Evolutionary conservation across 30 jellyfish, hydroid and myxozoan genomes (phyloP).

Genomic region (Chrysaora quinquecirrha): DNA sequence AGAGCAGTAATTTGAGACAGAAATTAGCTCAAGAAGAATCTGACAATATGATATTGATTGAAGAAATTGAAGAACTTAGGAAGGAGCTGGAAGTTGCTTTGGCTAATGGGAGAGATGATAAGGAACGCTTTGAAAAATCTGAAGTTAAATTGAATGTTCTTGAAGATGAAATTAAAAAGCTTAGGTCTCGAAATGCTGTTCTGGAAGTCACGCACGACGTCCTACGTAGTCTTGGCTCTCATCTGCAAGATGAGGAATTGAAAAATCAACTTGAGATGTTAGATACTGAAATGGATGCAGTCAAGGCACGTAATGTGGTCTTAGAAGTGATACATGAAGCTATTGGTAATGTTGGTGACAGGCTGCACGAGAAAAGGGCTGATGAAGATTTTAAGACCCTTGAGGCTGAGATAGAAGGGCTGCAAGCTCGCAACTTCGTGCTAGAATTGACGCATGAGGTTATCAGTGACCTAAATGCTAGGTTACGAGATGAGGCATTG

Average conservation of each 20-base stretch:
- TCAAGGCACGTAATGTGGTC: constrained; percentile 11
- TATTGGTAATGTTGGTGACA: neutral
- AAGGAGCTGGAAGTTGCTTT: constrained; percentile 19
- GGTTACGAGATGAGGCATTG: neutral
- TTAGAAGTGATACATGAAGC: neutral
- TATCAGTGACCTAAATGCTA: constrained; percentile 8
- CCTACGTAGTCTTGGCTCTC: neutral
- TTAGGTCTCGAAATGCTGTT: neutral
- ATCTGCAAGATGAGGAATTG: neutral
- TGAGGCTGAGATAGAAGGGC: constrained; percentile 28
- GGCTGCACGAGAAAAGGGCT: neutral
- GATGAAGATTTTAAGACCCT: neutral
- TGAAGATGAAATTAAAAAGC: neutral
- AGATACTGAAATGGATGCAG: neutral
- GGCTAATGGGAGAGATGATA: neutral
- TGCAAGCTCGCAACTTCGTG: constrained; percentile 40
- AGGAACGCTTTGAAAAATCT: neutral
- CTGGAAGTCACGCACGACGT: constrained; percentile 7
- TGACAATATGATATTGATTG: neutral
- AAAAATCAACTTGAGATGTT: constrained; percentile 1
- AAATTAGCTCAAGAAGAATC: neutral
- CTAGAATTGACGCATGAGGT: constrained; percentile 53
- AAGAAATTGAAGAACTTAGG: constrained; percentile 10
- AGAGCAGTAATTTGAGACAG: neutral
- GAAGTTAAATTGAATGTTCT: neutral